These are phyloP conservation scores for Drosophila pseudoananassae DNA, from an alignment of 1,140 invertebrate species.

Conservation along the genomic window DNA sequence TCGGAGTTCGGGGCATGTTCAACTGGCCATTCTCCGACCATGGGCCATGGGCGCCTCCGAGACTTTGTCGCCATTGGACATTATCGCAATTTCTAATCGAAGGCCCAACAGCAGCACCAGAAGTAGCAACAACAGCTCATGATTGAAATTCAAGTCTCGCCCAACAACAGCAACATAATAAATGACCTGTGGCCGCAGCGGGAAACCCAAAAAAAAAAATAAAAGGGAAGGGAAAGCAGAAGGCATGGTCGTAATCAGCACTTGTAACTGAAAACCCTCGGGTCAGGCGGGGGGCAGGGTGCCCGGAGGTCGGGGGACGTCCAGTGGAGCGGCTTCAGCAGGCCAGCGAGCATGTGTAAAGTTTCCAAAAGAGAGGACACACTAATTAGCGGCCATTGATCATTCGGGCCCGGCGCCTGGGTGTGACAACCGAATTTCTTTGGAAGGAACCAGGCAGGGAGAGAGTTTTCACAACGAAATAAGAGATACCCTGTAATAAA, in stretches of 20 bases:
- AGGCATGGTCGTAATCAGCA: constrained; percentile 50
- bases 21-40: constrained; percentile 4
- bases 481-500: constrained; percentile 16
- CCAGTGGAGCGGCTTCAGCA: constrained; percentile 13
- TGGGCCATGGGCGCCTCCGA: constrained; percentile 49
- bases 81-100: constrained; percentile 81
- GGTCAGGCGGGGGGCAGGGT: constrained; percentile 3
- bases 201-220: constrained; percentile 46
- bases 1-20: neutral
- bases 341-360: constrained; percentile 66
- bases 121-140: constrained; percentile 44
- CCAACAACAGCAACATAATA: constrained; percentile 62
- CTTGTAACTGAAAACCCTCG: constrained; percentile 64
- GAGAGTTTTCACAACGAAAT: neutral
- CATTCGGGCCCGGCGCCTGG: constrained; percentile 67
- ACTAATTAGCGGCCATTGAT: constrained; percentile 80
- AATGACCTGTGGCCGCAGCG: constrained; percentile 67
- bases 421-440: constrained; percentile 54
- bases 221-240: constrained; percentile 11
- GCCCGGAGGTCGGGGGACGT: neutral
- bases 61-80: constrained; percentile 78
- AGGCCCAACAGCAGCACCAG: constrained; percentile 20
- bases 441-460: neutral
- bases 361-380: constrained; percentile 73
- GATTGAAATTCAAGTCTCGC: constrained; percentile 74